Evolutionary conservation across 2,797 vertebrate species (phyloP).

Genomic region (Mormyrops boulengeri): DNA sequence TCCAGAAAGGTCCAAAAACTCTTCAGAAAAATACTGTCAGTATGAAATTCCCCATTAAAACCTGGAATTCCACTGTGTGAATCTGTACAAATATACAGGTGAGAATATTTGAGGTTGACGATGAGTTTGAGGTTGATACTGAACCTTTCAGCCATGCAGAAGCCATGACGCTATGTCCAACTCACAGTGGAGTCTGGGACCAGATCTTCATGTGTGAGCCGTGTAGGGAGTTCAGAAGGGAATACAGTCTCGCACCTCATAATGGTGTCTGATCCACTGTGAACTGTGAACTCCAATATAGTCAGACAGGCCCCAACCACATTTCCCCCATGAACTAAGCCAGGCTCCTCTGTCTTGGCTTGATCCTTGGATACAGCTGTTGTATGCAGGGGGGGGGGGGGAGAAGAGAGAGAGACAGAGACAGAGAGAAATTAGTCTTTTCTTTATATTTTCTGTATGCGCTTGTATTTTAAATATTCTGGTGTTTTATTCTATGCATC

Average conservation of each 20-base stretch:
- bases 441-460: not conserved
- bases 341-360: slow-evolving; percentile 82
- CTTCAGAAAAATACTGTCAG: not conserved
- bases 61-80: not conserved
- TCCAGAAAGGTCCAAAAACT: not conserved
- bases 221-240: not conserved
- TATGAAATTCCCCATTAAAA: slow-evolving; percentile 1
- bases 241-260: too few relatives aligned
- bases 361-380: slow-evolving; percentile 89
- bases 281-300: too few relatives aligned
- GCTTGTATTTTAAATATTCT: not conserved
- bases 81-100: slow-evolving; percentile 1
- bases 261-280: too few relatives aligned
- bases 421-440: not conserved
- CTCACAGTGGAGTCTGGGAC: not conserved
- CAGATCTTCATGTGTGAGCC: not conserved
- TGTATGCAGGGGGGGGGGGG: not conserved
- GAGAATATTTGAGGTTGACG: not conserved
- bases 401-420: not conserved
- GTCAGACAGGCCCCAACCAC: not conserved
- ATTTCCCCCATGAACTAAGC: slow-evolving; percentile 50
- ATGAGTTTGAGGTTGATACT: not conserved
- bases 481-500: not conserved
- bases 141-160: not conserved
- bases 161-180: not conserved